Base-by-base conservation (phyloP, 2,113 vertebrate species). In the Pomatostomus ruficeps region DNA sequence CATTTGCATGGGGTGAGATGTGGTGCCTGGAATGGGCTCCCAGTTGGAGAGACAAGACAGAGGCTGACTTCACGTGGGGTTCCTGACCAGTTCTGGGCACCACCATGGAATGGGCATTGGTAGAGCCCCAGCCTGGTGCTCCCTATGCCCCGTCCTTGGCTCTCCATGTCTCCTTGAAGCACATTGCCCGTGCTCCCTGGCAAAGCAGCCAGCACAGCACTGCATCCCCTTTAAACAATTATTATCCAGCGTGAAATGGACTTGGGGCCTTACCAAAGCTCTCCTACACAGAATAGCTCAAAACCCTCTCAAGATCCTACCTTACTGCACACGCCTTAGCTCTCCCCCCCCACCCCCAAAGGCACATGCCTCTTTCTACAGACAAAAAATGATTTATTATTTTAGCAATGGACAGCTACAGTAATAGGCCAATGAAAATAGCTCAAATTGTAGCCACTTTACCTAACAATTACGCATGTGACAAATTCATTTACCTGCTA, bases 401-500 rank as follows among this genome's bases (percentile, higher is more conserved):
- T 97, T 97, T 91, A 93, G 88, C 77, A 83, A 95, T 61, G 89
- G 85, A 96, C 97, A 93, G 89, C 70, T 93, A 61, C 48, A 89
- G 87, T 83, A 97, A 95, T 51, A 97, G 89, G 73, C 91, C 75
- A 96, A 68, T 90, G 88, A 86, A 97, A 98, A 95, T 59, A 65
- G 76, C 91, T 96, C 68, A 94, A 97, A 91, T 83, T 97, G 87
- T 95, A 96, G 85, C 76, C 89, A 94, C 92, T 97, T 96, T 96
- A 74, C 96, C 72, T 96, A 74, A 93, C 90, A 97, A 97, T 98
- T 98, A 97, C 72, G 78, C 62, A 55, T 88, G 90, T 94, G 95
- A 97, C 97, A 96, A 87, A 94, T 95, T 96, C 91, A 97, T 98
- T 97, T 96, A 96, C 97, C 90, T 96, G 91, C 85, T 89, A 73